Evolutionary conservation across 2,797 vertebrate species (phyloP), one percentile per base, ranked within the genome.

Genomic region (Lagocephalus sceleratus): DNA sequence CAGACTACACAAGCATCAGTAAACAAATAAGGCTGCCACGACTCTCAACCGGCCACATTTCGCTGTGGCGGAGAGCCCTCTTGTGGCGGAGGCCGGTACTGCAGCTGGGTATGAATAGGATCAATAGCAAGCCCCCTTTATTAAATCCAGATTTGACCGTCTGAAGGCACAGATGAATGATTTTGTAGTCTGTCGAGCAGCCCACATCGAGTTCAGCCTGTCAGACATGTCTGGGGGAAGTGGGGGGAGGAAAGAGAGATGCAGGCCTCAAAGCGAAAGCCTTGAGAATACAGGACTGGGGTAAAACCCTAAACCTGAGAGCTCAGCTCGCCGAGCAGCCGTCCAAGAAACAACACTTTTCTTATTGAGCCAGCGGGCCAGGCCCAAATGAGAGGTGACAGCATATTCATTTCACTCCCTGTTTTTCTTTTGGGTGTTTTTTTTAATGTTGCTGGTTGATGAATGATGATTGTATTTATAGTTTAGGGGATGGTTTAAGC

Each of bases 141-240:
- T 92, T 92, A 87, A 85, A 90, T 90, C 91, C 91, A 92, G 91
- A 92, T 91, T 92, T 91, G 87, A 89, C 86, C 85, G 82, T 90
- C 85, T 83, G 86, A 88, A 88, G 87, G 87, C 88, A 89, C 90
- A 90, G 89, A 92, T 92, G 89, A 92, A 92, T 92, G 91, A 91
- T 90, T 92, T 91, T 89, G 87, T 90, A 91, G 90, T 91, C 90
- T 92, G 89, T 80, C 90, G 87, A 91, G 84, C 86, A 85, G 89
- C 88, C 87, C 87, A 85, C 82, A 79, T 89, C 67, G 89, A 87
- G 90, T 91, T 92, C 90, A 91, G 87, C 71, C 90, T 91, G 90
- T 91, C 90, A 91, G 87, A 90, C 86, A 80, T 84, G 89, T 92
- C 90, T 91, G 87, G 88, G 84, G 88, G 87, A 83, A 81, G 73